A percentile compares a stretch with the other conserved stretches of the same genome.
Evolutionary conservation across 2,888 invertebrate species (phyloP).

Genomic region (Eretmocerus hayati): DNA sequence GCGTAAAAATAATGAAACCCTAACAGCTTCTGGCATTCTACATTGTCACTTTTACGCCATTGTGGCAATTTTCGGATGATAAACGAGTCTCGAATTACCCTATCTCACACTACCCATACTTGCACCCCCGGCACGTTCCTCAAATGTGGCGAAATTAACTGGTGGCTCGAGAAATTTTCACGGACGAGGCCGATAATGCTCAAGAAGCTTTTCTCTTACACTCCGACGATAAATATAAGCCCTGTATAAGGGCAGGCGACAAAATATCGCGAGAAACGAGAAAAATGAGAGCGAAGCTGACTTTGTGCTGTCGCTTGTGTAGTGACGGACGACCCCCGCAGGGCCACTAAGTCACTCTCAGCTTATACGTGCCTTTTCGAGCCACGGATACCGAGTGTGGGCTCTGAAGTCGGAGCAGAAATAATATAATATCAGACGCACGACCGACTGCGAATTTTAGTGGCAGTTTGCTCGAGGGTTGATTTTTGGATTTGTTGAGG

Average conservation of each 20-base stretch:
- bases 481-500: conserved; percentile 17
- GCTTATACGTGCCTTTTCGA: conserved; percentile 41
- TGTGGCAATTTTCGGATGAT: conserved; percentile 44
- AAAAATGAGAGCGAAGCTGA: conserved; percentile 28
- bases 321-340: conserved; percentile 44
- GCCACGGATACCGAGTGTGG: not conserved
- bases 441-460: not conserved
- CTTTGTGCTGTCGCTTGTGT: no score
- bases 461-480: not conserved
- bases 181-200: no score
- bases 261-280: conserved; percentile 42
- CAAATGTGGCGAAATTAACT: conserved; percentile 46
- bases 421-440: not conserved
- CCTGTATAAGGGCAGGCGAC: conserved; percentile 35
- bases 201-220: conserved; percentile 22
- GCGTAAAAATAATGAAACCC: conserved; percentile 38
- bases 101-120: no score
- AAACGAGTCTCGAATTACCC: conserved; percentile 31
- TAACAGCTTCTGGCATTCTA: conserved; percentile 29
- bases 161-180: no score
- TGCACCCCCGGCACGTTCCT: conserved; percentile 24
- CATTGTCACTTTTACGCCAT: not conserved
- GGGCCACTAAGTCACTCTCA: conserved; percentile 45
- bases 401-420: not conserved
- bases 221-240: conserved; percentile 39